Evolutionary conservation across 2,888 invertebrate species (phyloP), one percentile per base, ranked within the genome.

Genomic region (Dynastes maya): DNA sequence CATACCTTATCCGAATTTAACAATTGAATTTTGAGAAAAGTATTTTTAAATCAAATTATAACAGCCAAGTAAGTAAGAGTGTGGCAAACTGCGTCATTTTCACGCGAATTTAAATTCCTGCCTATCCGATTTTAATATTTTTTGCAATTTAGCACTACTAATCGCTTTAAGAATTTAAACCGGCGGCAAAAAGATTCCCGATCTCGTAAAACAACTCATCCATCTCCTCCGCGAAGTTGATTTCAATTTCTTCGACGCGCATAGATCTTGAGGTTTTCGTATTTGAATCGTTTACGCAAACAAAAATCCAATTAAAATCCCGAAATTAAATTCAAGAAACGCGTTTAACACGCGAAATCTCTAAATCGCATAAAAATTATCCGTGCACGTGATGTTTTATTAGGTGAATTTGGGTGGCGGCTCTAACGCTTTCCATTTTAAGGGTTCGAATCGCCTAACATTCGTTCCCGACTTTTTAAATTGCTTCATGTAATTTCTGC

Each of bases 361-460:
- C 82, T 83, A 86, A 88, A 88, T 88, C 88, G 88, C 86, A 88
- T 88, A 88, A 88, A 88, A 88, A 88, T 88, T 88, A 88, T 87
- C 86, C 88, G 88, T 88, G 88, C 88, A 87, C 87, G 86, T 88
- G 87, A 88, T 88, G 88, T 86, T 88, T 87, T 87, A 88, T 88
- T 87, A 87, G 86, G 85, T 82, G 82, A 82, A 84, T 81, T 82
- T 82, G 82, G 84, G 0, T 85, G 83, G 81, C 84, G 83, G 77
- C 84, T 84, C 78, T 84, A 85, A 81, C 76, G 80, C 78, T 67
- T 77, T 67, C 76, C 78, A 72, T 65, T 81, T 85, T 87, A 87
- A 84, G 86, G 87, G 82, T 81, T 80, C 83, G 79, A 86, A 83
- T 87, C 85, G 82, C 83, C 82, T 81, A 82, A 83, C 82, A 81